Evolutionary conservation across 2,888 invertebrate species (phyloP), one percentile per base, ranked within the genome.

Genomic region (Diaperis boleti): DNA sequence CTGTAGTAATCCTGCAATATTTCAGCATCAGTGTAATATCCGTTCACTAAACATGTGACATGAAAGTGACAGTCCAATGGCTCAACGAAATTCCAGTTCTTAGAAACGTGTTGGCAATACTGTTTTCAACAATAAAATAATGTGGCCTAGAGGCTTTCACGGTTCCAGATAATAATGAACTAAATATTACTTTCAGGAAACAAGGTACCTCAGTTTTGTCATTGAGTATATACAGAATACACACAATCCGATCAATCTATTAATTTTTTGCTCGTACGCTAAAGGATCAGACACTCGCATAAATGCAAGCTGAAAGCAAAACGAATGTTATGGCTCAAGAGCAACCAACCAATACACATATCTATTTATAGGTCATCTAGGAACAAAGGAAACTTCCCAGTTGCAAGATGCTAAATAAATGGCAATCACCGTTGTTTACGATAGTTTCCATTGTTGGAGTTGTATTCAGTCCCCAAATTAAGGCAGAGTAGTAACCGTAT

Each of bases 401-500:
- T 57, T 59, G 42, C 63, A 59, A 66, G 65, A 66, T 68, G 65
- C 62, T 60, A 66, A 68, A 68, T 62, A 68, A 68, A 68, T 68
- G 68, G 59, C 62, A 59, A 66, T 66, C 64, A 44, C 64, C 54
- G 62, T 65, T 68, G 64, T 68, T 68, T 68, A 68, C 65, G 60
- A 50, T 55, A 59, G 68, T 64, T 68, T 57, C 65, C 65, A 60
- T 68, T 68, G 68, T 66, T 62, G 65, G 62, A 68, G 68, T 64
- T 66, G 39, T 50, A 62, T 68, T 64, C 64, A 68, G 59, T 69
- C 68, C 69, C 71, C 69, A 71, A 74, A 74, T 74, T 71, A 74
- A 73, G 72, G 67, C 63, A 66, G 66, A 64, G 59, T 66, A 67
- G 68, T 71, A 74, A 72, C 73, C 71, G 74, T 75, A 76, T 73